Conservation (phyloP, 2,888 invertebrate genomes). For the Drosophila tripunctata region DNA sequence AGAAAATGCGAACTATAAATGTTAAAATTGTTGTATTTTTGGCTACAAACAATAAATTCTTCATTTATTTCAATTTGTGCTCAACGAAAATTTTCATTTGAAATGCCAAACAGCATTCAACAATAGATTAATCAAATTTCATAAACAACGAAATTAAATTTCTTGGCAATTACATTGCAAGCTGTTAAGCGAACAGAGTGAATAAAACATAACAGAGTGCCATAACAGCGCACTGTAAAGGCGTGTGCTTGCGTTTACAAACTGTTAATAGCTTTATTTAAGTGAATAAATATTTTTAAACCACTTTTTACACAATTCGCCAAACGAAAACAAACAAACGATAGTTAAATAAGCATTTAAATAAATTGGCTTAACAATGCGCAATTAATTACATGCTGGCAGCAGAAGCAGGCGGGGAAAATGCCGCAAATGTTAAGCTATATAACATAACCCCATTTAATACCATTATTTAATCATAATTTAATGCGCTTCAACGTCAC, state of each 20-base stretch:
- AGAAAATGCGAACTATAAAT: not conserved
- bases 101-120: not conserved
- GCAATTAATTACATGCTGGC: conserved; percentile 37
- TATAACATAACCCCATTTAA: conserved; percentile 65
- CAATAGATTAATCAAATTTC: not conserved
- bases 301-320: too few species aligned
- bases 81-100: not conserved
- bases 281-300: too few species aligned
- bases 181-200: not conserved
- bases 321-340: not conserved
- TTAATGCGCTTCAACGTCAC: conserved; percentile 68
- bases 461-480: conserved; percentile 65
- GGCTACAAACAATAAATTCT: conserved; percentile 4
- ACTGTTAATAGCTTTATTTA: too few species aligned
- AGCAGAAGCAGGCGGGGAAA: not conserved
- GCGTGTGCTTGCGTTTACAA: too few species aligned
- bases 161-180: too few species aligned
- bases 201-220: not conserved
- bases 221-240: not conserved
- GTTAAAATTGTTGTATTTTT: not conserved
- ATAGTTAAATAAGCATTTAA: too few species aligned
- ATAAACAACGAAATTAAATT: not conserved
- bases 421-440: conserved; percentile 23
- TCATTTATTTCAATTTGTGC: conserved; percentile 20
- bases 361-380: conserved; percentile 3